phyloP scores from a whole-genome alignment of 2,888 invertebrate genomes.

The Papilio elwesi region DNA sequence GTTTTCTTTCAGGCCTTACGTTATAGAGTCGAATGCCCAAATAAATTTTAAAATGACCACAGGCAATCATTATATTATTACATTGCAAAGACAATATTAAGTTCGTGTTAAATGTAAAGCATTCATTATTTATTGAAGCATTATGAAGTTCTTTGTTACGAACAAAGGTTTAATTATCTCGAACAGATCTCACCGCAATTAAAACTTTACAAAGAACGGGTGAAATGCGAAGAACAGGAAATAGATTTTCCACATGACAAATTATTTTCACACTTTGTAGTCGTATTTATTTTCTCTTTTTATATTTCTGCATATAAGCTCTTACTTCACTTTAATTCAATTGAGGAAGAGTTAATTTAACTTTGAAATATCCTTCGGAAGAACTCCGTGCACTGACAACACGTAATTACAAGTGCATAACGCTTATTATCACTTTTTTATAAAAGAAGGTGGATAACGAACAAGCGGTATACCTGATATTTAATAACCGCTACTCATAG shows the following conservation, averaged over 20 bases:
- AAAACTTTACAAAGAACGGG: conserved; percentile 76
- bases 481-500: too few relatives aligned
- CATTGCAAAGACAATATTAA: neutral
- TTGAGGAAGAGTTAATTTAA: too few relatives aligned
- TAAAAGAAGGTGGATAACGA: too few relatives aligned
- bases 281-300: conserved; percentile 31
- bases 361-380: too few relatives aligned
- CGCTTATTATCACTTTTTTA: too few relatives aligned
- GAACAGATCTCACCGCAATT: conserved; percentile 57
- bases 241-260: conserved; percentile 71
- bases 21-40: neutral
- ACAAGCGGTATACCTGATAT: too few relatives aligned
- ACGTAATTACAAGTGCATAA: too few relatives aligned
- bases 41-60: too few relatives aligned
- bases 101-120: conserved; percentile 1
- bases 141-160: conserved; percentile 5
- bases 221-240: conserved; percentile 74
- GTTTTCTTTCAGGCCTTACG: too few relatives aligned
- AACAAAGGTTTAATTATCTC: conserved; percentile 34
- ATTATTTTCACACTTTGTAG: conserved; percentile 26
- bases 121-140: conserved; percentile 16
- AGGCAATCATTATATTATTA: too few relatives aligned
- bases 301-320: conserved; percentile 35
- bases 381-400: too few relatives aligned
- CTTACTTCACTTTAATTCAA: neutral